phyloP scores from a whole-genome alignment of 1,140 invertebrate genomes.

The Micrasema longulum region DNA sequence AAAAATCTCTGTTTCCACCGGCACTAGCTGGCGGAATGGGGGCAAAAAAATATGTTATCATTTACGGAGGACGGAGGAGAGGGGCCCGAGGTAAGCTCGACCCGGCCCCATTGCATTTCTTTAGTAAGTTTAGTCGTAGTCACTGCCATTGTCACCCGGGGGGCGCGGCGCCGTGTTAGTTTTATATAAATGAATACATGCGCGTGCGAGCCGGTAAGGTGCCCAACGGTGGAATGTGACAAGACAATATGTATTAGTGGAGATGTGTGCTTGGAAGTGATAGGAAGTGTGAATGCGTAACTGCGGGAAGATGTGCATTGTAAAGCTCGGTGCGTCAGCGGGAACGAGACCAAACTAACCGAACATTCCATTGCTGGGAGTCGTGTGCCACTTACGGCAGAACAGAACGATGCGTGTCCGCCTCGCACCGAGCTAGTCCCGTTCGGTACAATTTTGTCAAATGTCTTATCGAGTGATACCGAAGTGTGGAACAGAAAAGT shows the following conservation, averaged over 20 bases:
- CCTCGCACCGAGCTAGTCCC: not conserved
- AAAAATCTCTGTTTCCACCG: slow-evolving; percentile 32
- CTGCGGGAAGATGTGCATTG: slow-evolving; percentile 15
- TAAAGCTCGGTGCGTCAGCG: slow-evolving; percentile 9
- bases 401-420: slow-evolving; percentile 1
- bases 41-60: slow-evolving; percentile 40
- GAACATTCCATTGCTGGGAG: slow-evolving; percentile 21
- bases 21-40: not conserved
- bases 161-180: slow-evolving; percentile 23
- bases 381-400: slow-evolving; percentile 1
- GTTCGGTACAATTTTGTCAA: slow-evolving; percentile 47
- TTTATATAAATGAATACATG: slow-evolving; percentile 34
- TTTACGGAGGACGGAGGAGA: slow-evolving; percentile 7
- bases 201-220: slow-evolving; percentile 1
- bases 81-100: not conserved
- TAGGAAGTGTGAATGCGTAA: slow-evolving; percentile 24
- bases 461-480: slow-evolving; percentile 33
- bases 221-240: slow-evolving; percentile 18
- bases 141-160: not conserved
- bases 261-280: slow-evolving; percentile 2
- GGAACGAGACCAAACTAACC: slow-evolving; percentile 11
- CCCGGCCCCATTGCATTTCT: slow-evolving; percentile 34
- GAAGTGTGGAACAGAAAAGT: slow-evolving; percentile 1
- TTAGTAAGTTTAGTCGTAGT: slow-evolving; percentile 32
- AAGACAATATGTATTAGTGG: slow-evolving; percentile 8